Evolutionary conservation across 2,797 vertebrate species (phyloP).

Genomic region (Pipistrellus pipistrellus): DNA sequence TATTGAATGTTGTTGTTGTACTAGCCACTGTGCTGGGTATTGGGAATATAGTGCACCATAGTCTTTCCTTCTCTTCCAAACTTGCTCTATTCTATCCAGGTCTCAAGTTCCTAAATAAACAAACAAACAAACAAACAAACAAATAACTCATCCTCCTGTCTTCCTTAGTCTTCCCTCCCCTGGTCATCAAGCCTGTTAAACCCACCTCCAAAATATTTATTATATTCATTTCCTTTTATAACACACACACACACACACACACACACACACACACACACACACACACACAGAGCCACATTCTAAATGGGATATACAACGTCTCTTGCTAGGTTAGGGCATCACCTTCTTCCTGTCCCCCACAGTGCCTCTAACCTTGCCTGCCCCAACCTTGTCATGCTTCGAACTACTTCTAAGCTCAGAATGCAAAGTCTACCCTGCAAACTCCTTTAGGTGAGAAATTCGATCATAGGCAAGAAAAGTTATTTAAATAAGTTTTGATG

Average conservation of each 20-base stretch:
- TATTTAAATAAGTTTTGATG: background rate
- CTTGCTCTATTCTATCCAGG: background rate
- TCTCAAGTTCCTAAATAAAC: background rate
- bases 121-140: background rate
- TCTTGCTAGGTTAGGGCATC: background rate
- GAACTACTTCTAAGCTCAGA: background rate
- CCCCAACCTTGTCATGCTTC: background rate
- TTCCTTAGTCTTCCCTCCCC: background rate
- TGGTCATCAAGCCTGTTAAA: background rate
- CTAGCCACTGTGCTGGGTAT: background rate
- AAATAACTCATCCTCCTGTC: background rate
- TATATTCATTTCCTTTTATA: background rate
- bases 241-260: too few species aligned
- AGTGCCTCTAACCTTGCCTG: background rate
- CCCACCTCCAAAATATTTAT: background rate
- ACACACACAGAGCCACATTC: background rate
- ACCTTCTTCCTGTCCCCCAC: background rate
- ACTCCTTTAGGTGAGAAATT: background rate
- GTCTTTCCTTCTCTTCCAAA: background rate
- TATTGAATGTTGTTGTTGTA: background rate
- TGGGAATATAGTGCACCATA: accelerated
- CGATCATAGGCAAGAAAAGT: background rate
- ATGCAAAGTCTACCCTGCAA: background rate
- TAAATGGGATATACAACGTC: background rate
- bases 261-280: too few species aligned